Base-by-base conservation (phyloP, 2,113 vertebrate species). In the Nothocercus nigrocapillus region DNA sequence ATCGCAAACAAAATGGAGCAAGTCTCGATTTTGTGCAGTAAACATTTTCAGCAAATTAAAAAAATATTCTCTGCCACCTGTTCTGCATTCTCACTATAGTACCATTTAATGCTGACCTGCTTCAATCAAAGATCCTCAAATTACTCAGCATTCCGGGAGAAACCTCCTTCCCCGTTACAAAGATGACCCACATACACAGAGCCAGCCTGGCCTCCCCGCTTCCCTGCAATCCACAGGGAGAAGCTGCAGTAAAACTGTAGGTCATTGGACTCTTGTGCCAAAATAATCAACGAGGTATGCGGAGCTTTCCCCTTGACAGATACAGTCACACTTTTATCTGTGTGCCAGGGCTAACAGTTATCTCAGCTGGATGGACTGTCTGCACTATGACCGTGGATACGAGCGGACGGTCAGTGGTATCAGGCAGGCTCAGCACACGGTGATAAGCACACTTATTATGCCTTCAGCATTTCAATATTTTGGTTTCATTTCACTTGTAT, bases 101-200 rank as follows among this genome's bases (percentile, higher is more conserved):
- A 75, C 17, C 40, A 42, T 83, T 97, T 84, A 82, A 96, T 9
- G 36, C 42, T 91, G 95, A 96, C 89, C 93, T 66, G 75, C 74
- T 90, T 81, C 93, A 85, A 80, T 18, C 61, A 82, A 85, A 91
- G 83, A 72, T 34, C 63, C 75, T 78, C 11, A 16, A 96, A 93
- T 94, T 97, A 93, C 91, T 97, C 93, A 94, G 72, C 88, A 82
- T 81, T 92, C 81, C 83, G 91, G 70, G 20, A 89, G 82, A 80
- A 91, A 78, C 36, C 51, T 54, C 45, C 70, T 85, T 88, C 63
- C 22, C 89, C 73, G 91, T 93, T 75, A 93, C 70, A 82, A 27
- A 49, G 9, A 89, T 83, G 90, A 95, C 89, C 92, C 77, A 91
- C 82, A 90, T 49, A 75, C 76, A 82, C 7, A 24, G 2, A 80